Percentiles rank a stretch among this genome's conserved stretches.
phyloP scores from a whole-genome alignment of 2,113 vertebrate genomes.

The Trogon surrucura region DNA sequence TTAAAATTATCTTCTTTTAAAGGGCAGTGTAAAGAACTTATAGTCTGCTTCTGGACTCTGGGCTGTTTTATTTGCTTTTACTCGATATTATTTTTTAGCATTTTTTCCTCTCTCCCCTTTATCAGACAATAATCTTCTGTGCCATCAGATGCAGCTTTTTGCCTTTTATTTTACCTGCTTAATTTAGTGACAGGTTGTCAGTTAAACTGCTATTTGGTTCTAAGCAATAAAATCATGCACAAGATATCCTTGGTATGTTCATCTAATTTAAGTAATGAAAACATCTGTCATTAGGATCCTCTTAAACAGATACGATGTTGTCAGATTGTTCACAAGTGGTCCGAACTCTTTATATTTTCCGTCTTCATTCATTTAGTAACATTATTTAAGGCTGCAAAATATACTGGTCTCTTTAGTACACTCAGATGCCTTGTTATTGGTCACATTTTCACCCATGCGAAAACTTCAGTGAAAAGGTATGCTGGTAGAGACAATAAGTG shows the following conservation, averaged over 20 bases:
- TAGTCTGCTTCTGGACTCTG: neutral
- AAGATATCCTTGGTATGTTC: conserved; percentile 50
- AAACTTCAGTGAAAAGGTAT: neutral
- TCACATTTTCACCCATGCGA: neutral
- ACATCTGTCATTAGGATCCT: conserved; percentile 47
- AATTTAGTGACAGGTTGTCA: neutral
- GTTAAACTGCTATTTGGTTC: conserved; percentile 48
- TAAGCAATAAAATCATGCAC: conserved; percentile 64
- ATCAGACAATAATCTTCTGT: neutral
- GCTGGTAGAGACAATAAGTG: neutral
- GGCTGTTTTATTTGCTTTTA: neutral
- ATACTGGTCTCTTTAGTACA: conserved; percentile 18
- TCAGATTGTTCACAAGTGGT: conserved; percentile 41
- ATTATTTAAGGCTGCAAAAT: conserved; percentile 48
- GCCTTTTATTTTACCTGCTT: neutral
- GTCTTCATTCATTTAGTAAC: conserved; percentile 29
- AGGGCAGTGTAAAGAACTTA: neutral
- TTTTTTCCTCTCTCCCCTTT: neutral
- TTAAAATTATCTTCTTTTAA: conserved; percentile 3
- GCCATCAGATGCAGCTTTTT: neutral
- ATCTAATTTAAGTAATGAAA: conserved; percentile 62
- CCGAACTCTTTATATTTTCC: conserved; percentile 15
- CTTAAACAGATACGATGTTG: conserved; percentile 25
- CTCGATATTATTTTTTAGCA: no score
- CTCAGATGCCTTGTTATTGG: neutral